Base-by-base conservation (phyloP, 2,113 vertebrate species). In the Plectropomus leopardus region DNA sequence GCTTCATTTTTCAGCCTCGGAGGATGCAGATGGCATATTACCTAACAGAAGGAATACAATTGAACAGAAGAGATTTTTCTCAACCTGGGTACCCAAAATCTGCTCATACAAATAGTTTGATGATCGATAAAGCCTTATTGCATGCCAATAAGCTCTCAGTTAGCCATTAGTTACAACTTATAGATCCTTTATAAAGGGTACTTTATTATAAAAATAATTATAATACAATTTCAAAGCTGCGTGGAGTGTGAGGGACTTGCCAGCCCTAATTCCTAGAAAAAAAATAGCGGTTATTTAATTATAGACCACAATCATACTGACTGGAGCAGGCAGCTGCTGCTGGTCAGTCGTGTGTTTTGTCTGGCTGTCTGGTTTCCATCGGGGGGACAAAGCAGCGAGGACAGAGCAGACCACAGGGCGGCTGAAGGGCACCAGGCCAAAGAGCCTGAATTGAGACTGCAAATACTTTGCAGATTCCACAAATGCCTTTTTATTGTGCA, bases 401-500 rank as follows among this genome's bases (percentile, higher is more conserved):
- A 81, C 77, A 11, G 51, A 82, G 48, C 79, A 66, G 86, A 84
- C 63, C 72, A 40, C 86, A 61, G 80, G 76, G 65, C 28, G 51
- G 63, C 86, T 36, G 66, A 26, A 79, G 88, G 92, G 60, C 92
- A 90, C 10, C 34, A 0, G 88, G 82, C 90, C 91, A 74, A 21
- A 30, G 48, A 40, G 55, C 48, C 63, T 82, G 53, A 92, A 92
- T 87, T 84, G 70, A 91, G 71, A 75, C 36, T 2, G 73, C 91
- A 91, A 91, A 92, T 92, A 91, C 74, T 88, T 80, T 64, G 47
- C 81, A 82, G 79, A 95, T 95, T 95, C 93, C 92, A 45, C 61
- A 87, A 76, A 94, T 93, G 63, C 91, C 92, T 82, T n/a, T 30
- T 84, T 87, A 91, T 92, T 94, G 91, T 94, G 32, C 17, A 3